phyloP scores from a whole-genome alignment of 2,113 vertebrate species.

The Hipposideros armiger region DNA sequence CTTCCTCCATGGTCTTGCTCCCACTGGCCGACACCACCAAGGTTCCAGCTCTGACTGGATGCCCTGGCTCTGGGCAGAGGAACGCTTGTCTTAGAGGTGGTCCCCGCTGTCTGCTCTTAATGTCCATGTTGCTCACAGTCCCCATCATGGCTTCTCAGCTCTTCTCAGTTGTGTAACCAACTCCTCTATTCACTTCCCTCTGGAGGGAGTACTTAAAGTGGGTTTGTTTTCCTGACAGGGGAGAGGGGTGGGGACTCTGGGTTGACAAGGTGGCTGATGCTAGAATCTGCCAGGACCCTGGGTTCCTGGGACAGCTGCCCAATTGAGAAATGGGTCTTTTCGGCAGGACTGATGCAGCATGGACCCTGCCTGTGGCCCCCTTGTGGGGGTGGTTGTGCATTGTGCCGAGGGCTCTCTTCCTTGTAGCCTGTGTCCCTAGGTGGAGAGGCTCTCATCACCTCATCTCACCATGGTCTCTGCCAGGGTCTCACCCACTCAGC shows the following conservation, averaged over 20 bases:
- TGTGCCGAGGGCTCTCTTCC: too few species aligned
- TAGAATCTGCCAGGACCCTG: too few species aligned
- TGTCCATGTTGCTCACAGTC: neutral
- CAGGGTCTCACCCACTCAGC: neutral
- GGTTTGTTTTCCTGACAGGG: neutral
- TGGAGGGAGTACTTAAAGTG: neutral
- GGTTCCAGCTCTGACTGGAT: neutral
- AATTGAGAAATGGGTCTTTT: neutral
- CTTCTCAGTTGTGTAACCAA: neutral
- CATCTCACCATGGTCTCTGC: neutral
- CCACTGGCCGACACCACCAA: neutral
- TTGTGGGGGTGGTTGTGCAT: too few species aligned
- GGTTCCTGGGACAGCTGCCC: accelerated
- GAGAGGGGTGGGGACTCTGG: too few species aligned
- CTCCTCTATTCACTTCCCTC: neutral
- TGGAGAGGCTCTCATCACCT: neutral
- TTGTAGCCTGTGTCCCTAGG: neutral
- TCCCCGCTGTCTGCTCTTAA: neutral
- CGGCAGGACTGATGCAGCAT: accelerated
- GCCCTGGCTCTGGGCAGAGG: neutral
- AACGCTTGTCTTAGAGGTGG: neutral
- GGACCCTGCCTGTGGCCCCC: too few species aligned
- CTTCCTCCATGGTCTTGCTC: neutral
- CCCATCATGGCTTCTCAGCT: neutral
- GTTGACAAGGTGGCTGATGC: accelerated